phyloP scores from a whole-genome alignment of 2,888 invertebrate species.

The Pristionchus arcanus region DNA sequence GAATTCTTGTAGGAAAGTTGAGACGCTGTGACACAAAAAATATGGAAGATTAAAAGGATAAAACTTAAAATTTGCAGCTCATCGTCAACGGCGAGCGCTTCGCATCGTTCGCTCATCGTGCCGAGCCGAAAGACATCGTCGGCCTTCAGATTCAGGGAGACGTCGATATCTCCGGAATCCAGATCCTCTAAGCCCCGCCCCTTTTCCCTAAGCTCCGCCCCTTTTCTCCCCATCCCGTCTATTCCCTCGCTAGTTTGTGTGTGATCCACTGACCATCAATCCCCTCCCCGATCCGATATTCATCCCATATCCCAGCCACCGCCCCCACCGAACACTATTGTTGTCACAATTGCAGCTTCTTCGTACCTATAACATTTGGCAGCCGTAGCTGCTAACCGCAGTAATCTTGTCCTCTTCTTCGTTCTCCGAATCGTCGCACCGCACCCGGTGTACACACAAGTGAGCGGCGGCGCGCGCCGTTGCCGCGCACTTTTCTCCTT shows the following conservation, averaged over 20 bases:
- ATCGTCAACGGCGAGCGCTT: slow-evolving; percentile 76
- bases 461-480: neutral
- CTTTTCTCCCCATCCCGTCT: neutral
- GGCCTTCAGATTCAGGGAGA: slow-evolving; percentile 74
- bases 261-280: slow-evolving; percentile 36
- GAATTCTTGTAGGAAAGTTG: neutral
- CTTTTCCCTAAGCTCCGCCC: neutral
- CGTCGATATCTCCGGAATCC: slow-evolving; percentile 62
- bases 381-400: neutral
- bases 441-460: neutral
- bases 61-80: slow-evolving; percentile 63
- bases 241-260: slow-evolving; percentile 19
- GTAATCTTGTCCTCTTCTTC: neutral
- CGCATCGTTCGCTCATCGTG: slow-evolving; percentile 75
- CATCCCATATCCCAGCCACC: slow-evolving; percentile 11
- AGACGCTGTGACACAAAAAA: neutral
- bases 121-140: slow-evolving; percentile 72
- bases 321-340: neutral
- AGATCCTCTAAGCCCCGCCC: slow-evolving; percentile 61
- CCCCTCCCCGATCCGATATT: neutral
- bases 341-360: slow-evolving; percentile 13
- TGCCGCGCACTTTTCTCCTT: neutral
- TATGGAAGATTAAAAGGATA: neutral
- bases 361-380: neutral
- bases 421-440: neutral